These are phyloP conservation scores for Lamprotornis superbus DNA, from an alignment of 2,113 vertebrate genomes.

Conservation along the genomic window DNA sequence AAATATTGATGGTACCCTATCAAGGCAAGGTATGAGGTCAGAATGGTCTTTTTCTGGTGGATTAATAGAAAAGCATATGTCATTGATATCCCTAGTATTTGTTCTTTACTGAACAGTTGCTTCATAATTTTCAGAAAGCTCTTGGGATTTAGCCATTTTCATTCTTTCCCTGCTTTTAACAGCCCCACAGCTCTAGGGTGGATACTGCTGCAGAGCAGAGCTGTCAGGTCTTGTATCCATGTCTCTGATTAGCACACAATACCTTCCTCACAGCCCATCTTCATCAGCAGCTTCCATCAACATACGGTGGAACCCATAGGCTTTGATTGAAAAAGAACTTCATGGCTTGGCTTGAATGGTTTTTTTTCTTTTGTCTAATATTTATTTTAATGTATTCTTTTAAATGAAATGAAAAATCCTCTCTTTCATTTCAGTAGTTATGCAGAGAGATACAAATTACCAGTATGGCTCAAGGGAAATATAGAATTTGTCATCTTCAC, in stretches of 20 bases:
- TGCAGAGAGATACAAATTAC: background rate
- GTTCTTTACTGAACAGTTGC: background rate
- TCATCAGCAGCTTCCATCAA: background rate
- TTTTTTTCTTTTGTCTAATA: background rate
- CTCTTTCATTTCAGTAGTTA: background rate
- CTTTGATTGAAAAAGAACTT: background rate
- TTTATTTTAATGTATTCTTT: background rate
- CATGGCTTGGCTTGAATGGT: background rate
- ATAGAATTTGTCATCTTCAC: background rate
- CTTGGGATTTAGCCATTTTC: background rate
- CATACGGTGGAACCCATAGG: background rate
- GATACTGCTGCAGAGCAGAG: background rate
- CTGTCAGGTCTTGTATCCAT: background rate
- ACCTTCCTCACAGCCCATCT: background rate
- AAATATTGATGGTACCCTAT: background rate
- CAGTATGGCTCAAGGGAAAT: background rate
- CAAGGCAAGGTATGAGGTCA: background rate
- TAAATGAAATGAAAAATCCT: background rate
- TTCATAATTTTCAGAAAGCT: background rate
- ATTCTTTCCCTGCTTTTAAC: background rate
- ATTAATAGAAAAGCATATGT: background rate
- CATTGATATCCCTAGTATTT: background rate
- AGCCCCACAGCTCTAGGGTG: background rate
- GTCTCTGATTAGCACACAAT: background rate
- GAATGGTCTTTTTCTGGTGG: background rate